Percentiles rank a stretch among this genome's conserved stretches.
Evolutionary conservation across 1,140 invertebrate species (phyloP).

Genomic region (Nasonia giraulti): DNA sequence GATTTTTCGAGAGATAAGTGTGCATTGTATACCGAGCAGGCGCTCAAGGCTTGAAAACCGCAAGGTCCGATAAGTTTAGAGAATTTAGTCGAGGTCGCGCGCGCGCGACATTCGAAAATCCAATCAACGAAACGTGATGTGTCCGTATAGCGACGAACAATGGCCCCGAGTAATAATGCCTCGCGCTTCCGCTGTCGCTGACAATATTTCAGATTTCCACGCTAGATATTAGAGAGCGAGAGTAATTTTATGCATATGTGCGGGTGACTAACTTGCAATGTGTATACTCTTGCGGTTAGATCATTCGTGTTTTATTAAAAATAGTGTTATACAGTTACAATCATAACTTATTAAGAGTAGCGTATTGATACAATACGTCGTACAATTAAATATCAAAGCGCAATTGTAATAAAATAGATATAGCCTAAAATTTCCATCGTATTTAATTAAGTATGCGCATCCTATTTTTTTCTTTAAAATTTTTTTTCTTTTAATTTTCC

Average conservation of each 20-base stretch:
- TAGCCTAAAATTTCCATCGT: background rate
- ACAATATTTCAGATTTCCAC: background rate
- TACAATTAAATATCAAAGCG: constrained; percentile 19
- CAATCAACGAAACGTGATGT: background rate
- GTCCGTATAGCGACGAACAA: background rate
- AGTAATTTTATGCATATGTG: background rate
- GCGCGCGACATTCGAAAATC: background rate
- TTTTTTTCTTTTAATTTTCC: background rate
- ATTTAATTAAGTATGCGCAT: constrained; percentile 29
- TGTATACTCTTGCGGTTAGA: background rate
- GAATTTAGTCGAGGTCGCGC: background rate
- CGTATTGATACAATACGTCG: constrained; percentile 62
- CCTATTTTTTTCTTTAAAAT: background rate
- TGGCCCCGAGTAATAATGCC: background rate
- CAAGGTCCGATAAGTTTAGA: background rate
- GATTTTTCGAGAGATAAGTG: too few species aligned
- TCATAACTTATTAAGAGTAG: constrained; percentile 45
- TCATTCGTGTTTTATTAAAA: constrained; percentile 38
- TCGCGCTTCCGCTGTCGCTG: background rate
- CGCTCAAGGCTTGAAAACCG: background rate
- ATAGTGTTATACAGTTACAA: constrained; percentile 4
- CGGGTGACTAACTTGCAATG: too few species aligned
- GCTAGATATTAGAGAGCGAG: background rate
- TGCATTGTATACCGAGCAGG: too few species aligned
- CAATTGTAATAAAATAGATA: background rate